A percentile compares a stretch with the other conserved stretches of the same genome.
Conservation (phyloP, 2,888 invertebrate genomes). For the Gymnocheta viridis region DNA sequence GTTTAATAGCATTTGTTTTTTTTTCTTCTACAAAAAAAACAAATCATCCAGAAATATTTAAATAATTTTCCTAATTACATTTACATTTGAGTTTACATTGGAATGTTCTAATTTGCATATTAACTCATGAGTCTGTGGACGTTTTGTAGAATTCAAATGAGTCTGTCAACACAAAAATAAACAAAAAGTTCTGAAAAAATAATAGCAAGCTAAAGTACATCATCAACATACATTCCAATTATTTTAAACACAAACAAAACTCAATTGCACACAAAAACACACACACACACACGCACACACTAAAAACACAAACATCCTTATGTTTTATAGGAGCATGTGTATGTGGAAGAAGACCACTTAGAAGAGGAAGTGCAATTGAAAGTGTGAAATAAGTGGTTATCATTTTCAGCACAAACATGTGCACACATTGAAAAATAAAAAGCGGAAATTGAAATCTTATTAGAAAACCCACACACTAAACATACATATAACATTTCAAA, state of each 20-base stretch:
- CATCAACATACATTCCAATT: constrained; percentile 38
- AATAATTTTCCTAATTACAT: constrained; percentile 60
- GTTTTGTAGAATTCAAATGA: constrained; percentile 5
- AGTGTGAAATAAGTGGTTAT: constrained; percentile 67
- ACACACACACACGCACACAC: background rate
- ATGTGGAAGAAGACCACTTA: constrained; percentile 46
- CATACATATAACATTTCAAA: background rate
- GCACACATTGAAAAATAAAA: constrained; percentile 43
- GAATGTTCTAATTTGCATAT: constrained; percentile 14
- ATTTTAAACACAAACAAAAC: constrained; percentile 39
- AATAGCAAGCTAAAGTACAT: constrained; percentile 37
- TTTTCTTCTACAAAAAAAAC: background rate
- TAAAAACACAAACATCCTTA: background rate
- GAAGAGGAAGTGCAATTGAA: constrained; percentile 65
- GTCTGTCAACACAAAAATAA: background rate
- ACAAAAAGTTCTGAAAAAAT: background rate
- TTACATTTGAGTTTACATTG: constrained; percentile 37
- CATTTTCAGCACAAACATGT: constrained; percentile 35
- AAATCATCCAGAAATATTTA: constrained; percentile 59
- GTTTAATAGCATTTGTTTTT: constrained; percentile 15
- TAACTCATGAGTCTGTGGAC: constrained; percentile 26
- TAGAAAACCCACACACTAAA: constrained; percentile 21
- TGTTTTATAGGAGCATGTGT: background rate
- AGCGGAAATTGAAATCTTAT: constrained; percentile 67
- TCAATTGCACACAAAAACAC: background rate